Percentiles rank a stretch among this genome's conserved stretches.
These are phyloP conservation scores for Tapera naevia DNA, from an alignment of 2,797 vertebrate species.

Conservation along the genomic window DNA sequence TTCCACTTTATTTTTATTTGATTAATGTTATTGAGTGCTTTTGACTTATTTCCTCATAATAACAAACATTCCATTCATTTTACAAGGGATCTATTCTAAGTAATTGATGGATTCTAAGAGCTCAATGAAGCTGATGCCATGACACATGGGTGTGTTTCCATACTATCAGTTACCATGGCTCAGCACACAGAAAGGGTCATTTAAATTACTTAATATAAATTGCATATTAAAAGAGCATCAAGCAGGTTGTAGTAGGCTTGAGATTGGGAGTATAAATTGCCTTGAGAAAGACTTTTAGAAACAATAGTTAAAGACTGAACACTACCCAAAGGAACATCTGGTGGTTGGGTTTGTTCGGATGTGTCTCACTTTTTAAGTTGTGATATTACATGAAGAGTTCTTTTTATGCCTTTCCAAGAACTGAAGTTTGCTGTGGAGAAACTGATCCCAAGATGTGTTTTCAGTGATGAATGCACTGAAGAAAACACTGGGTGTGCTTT, in stretches of 20 bases:
- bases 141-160: not conserved
- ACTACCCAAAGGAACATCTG: not conserved
- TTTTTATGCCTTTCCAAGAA: constrained; percentile 3
- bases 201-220: constrained; percentile 5
- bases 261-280: not conserved
- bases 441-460: not conserved
- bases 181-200: not conserved
- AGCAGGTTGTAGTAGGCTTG: not conserved
- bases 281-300: not conserved
- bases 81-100: not conserved
- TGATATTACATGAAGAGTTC: not conserved
- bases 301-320: not conserved
- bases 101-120: not conserved
- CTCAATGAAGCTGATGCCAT: not conserved
- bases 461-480: not conserved
- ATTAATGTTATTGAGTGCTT: constrained; percentile 26
- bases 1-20: constrained; percentile 36
- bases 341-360: not conserved
- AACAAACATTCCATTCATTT: constrained; percentile 35
- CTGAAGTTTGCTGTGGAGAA: not conserved
- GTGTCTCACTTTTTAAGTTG: not conserved
- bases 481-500: not conserved
- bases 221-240: not conserved
- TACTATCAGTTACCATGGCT: not conserved
- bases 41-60: not conserved